Base-by-base conservation (phyloP, 2,888 invertebrate genomes). In the Ormyrus thymus region DNA sequence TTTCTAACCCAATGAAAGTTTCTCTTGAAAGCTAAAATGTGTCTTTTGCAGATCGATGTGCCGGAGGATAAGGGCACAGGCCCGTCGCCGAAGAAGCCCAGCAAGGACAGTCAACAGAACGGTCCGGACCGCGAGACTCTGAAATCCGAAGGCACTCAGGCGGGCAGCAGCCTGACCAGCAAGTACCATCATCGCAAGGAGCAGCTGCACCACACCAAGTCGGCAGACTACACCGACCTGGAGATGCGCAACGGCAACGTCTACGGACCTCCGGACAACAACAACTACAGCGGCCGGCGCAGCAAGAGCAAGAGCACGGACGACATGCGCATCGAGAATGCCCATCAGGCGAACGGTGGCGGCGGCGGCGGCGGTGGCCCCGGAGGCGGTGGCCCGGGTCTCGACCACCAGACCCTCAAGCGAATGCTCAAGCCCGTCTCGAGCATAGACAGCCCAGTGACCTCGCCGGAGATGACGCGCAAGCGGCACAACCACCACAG, bases 351-450 rank as follows among this genome's bases (percentile, higher is more conserved):
- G 6, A 55, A 7, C 7, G 45, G 13, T 11, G 9, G 13, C n/a
- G 61, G 70, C 50, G 8, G 61, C 7, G 70, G 43, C 4, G 56
- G 61, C 13, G 48, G 6, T 1, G 72, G 61, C 29, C 48, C 56
- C 8, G 81, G 29, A 13, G 9, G 13, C 29, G 62, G 43, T 7
- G 56, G 61, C 13, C 55, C 7, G 7, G 72, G 61, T 13, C 48
- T 61, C 8, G 81, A 76, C 8, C 78, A 73, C 11, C 80, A 76
- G 88, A 97, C 97, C 8, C 92, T 98, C 85, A 97, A 98, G 90
- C 93, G 97, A 83, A 97, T 98, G 96, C 92, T 98, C 85, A 97
- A 97, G 88, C 97, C 97, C 69, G 96, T 98, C 94, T 96, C 97
- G 45, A 96, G 96, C 84, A 94, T 95, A 78, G 97, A 96, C 89